Evolutionary conservation across 2,888 invertebrate species (phyloP), one percentile per base, ranked within the genome.

Genomic region (Yponomeuta cagnagella): DNA sequence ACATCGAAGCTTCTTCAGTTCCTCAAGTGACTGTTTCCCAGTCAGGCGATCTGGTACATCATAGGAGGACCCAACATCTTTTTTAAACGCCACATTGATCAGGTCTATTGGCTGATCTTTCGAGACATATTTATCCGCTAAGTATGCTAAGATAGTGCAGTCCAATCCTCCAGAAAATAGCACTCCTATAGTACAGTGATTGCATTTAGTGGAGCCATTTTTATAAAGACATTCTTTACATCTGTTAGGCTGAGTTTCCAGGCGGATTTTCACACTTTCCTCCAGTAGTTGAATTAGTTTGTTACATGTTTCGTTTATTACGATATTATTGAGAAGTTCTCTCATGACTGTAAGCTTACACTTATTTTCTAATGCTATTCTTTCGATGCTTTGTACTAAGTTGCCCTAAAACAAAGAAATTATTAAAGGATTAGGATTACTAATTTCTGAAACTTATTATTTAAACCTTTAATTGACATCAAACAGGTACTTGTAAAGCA

Each of bases 121-220:
- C 1, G 94, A 88, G 30, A 96, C 87, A 86, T 93, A 95, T 89
- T 94, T 94, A 81, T 97, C 93, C 9, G 96, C 95, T 68, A 98
- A 81, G 68, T 95, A 92, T 48, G 99, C 96, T 75, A 99, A 86
- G 76, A 99, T 94, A n/a, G 98, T 95, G 73, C 98, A 99, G 88
- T 99, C 99, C 63, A 99, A 93, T 23, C 99, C 99, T 64, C 99
- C 99, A 74, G 99, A 99, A 92, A 99, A 99, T 75, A 98, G 90
- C 72, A 99, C 91, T 66, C 96, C 97, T 52, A 97, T 89, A 80
- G 95, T 94, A 48, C 95, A 91, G 86, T 96, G 95, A 67, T 75
- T 74, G 77, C 95, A 95, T 3, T 65, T 43, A 43, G 12, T 52
- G 33, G 48, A 65, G 37, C 63, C 69, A 37, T 70, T 73, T 71